Evolutionary conservation across 1,140 invertebrate genomes (phyloP).

Genomic region (Brevipalpus yothersi): DNA sequence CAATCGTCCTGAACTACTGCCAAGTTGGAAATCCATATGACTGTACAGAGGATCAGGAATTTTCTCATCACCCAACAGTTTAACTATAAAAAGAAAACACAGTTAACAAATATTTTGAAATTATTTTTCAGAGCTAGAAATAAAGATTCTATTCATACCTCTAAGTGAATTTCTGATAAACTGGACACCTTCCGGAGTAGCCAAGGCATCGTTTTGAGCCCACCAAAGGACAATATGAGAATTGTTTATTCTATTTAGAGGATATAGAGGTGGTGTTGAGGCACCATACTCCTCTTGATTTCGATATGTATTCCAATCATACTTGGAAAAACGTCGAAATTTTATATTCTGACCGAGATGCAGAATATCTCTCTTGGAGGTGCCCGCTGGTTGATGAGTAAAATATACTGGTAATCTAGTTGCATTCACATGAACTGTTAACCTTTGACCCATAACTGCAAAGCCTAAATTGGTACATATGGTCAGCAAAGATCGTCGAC

Average conservation of each 20-base stretch:
- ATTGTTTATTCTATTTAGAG: background rate
- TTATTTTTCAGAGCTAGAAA: too few species aligned
- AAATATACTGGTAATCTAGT: slow-evolving; percentile 40
- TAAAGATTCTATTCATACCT: background rate
- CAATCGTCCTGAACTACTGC: too few species aligned
- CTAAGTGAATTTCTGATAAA: background rate
- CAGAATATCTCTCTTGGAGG: slow-evolving; percentile 45
- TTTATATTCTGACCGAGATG: slow-evolving; percentile 23
- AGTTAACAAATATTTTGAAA: too few species aligned
- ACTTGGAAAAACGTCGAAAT: background rate
- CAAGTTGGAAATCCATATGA: too few species aligned
- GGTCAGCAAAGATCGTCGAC: background rate
- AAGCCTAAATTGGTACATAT: background rate
- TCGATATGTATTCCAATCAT: background rate
- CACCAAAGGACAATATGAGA: slow-evolving; percentile 2
- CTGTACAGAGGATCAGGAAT: too few species aligned
- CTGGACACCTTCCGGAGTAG: background rate
- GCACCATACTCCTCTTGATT: background rate
- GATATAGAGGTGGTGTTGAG: slow-evolving; percentile 1
- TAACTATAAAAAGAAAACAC: too few species aligned
- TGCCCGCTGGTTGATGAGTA: slow-evolving; percentile 53
- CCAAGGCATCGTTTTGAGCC: slow-evolving; percentile 2
- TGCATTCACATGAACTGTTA: slow-evolving; percentile 8
- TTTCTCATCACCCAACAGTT: too few species aligned
- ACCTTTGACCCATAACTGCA: background rate